phyloP scores from a whole-genome alignment of 2,888 invertebrate genomes.

The Reticulitermes lucifugus region DNA sequence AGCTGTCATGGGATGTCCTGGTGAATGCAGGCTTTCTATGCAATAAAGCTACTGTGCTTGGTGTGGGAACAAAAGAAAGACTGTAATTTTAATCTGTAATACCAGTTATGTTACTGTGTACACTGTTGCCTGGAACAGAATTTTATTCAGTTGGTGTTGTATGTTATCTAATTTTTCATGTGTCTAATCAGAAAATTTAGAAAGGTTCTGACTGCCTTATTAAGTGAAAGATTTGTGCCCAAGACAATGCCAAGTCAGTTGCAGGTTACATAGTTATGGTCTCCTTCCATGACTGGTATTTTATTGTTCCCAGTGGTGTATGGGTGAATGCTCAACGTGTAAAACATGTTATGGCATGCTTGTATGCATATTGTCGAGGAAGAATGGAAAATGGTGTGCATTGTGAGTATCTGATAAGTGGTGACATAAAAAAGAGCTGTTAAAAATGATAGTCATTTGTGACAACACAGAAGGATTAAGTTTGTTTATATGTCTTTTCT shows the following conservation, averaged over 20 bases:
- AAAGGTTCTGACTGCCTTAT: slow-evolving; percentile 22
- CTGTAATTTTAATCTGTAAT: background rate
- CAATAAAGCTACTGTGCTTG: no score
- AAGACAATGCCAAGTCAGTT: background rate
- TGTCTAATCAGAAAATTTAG: slow-evolving; percentile 1
- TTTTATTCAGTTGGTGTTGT: slow-evolving; percentile 10
- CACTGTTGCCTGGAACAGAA: slow-evolving; percentile 11
- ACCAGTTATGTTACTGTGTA: background rate
- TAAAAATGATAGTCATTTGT: slow-evolving; percentile 29
- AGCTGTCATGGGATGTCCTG: no score
- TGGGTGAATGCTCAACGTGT: slow-evolving; percentile 38
- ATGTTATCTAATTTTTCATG: slow-evolving; percentile 17
- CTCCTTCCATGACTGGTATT: slow-evolving; percentile 34
- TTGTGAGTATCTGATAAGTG: slow-evolving; percentile 38
- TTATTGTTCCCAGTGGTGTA: slow-evolving; percentile 34
- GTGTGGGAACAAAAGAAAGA: no score
- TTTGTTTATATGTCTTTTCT: slow-evolving; percentile 37
- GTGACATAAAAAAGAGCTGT: slow-evolving; percentile 32
- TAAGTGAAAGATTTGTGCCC: slow-evolving; percentile 2
- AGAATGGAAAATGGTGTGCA: slow-evolving; percentile 37
- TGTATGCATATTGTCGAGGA: slow-evolving; percentile 32
- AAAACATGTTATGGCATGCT: slow-evolving; percentile 30
- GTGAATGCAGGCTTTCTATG: no score
- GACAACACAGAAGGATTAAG: slow-evolving; percentile 36
- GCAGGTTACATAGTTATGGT: slow-evolving; percentile 12